A percentile compares a stretch with the other conserved stretches of the same genome.
These are phyloP conservation scores for Fregetta grallaria DNA, from an alignment of 2,113 vertebrate genomes.

Conservation along the genomic window DNA sequence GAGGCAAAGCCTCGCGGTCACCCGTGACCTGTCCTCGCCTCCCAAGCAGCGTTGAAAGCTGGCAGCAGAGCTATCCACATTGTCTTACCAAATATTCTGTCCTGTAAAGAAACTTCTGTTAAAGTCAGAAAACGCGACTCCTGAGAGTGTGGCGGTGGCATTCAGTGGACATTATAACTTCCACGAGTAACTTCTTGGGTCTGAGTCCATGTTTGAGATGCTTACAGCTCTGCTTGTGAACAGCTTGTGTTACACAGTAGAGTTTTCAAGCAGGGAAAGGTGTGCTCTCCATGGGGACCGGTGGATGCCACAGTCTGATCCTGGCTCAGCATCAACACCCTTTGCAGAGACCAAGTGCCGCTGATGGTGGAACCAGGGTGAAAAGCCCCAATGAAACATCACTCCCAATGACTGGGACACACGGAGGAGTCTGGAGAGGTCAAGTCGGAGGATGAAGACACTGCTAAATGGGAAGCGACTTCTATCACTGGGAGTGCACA, in stretches of 20 bases:
- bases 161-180: accelerated
- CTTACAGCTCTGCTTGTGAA: neutral
- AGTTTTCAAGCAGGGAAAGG: neutral
- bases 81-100: neutral
- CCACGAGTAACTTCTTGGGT: neutral
- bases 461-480: neutral
- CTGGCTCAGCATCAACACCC: neutral
- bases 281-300: neutral
- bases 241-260: accelerated
- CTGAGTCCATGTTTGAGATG: accelerated
- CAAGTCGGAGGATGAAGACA: accelerated
- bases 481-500: neutral
- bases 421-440: neutral
- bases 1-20: neutral
- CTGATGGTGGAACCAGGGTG: neutral
- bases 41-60: neutral
- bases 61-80: accelerated
- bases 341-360: neutral
- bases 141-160: neutral
- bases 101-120: neutral
- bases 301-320: neutral
- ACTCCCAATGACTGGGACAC: accelerated
- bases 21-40: neutral
- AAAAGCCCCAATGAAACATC: neutral
- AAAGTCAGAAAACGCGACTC: neutral